Evolutionary conservation across 2,888 invertebrate genomes (phyloP), one percentile per base, ranked within the genome.

Genomic region (Pterostichus madidus): DNA sequence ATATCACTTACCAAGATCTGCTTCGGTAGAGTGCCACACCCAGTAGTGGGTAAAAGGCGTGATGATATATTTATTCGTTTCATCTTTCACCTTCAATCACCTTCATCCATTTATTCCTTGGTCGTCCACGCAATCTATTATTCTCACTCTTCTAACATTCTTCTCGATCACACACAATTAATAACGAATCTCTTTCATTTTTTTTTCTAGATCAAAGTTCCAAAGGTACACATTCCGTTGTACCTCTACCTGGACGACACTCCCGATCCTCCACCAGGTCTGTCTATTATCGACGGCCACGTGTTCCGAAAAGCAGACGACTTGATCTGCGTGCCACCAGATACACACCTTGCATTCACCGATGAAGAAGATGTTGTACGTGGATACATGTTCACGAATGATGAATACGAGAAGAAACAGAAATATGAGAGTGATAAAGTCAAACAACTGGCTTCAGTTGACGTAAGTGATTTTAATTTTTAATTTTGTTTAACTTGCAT

Each of bases 341-440:
- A 90, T 81, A 89, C 89, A 83, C 91, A 91, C 85, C 64, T 88
- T 52, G 79, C 78, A n/a, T 81, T 83, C 5, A 84, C 86, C 0
- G 84, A 84, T 5, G 84, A 84, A 31, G 91, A 92, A 84, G 91
- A 93, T 15, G 86, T 90, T 2, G 87, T 88, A 32, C 91, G 91
- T 64, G 92, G 91, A 17, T 93, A 93, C 81, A 91, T 93, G 86
- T 91, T 93, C 85, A 90, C 91, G 0, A 91, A 92, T 39, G 93
- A 93, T 80, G 92, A 93, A 84, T 93, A 91, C 85, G 92, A 93
- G 7, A 89, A 90, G 44, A 88, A 89, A 44, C 89, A 93, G 77
- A 93, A 93, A 88, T 94, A 94, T 85, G 94, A 94, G 88, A 91
- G 92, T 6, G 92, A 92, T 8, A 91, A 92, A 61, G 90, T 94